phyloP scores from a whole-genome alignment of 2,888 invertebrate species.

The Temnothorax unifasciatus region DNA sequence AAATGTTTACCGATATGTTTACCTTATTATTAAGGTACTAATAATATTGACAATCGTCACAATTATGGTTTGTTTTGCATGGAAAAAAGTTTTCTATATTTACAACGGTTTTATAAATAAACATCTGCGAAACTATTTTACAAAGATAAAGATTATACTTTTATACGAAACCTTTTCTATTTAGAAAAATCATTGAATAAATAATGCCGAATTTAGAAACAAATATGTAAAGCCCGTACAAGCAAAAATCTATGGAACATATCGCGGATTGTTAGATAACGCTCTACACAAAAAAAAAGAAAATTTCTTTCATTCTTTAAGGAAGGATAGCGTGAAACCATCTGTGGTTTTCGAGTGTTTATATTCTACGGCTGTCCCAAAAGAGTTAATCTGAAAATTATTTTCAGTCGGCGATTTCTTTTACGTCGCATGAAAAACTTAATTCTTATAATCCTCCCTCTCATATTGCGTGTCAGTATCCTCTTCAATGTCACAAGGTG shows the following conservation, averaged over 20 bases:
- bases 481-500: slow-evolving; percentile 79
- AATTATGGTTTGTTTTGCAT: neutral
- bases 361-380: neutral
- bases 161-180: slow-evolving; percentile 35
- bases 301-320: slow-evolving; percentile 13
- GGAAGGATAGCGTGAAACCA: neutral
- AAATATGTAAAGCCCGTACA: slow-evolving; percentile 8
- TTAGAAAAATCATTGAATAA: slow-evolving; percentile 14
- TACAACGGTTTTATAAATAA: slow-evolving; percentile 15
- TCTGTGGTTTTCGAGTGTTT: neutral
- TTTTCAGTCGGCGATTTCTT: neutral
- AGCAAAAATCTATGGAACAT: slow-evolving; percentile 9
- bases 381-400: slow-evolving; percentile 13
- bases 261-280: neutral
- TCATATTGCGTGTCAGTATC: slow-evolving; percentile 63
- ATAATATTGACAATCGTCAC: neutral
- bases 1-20: neutral
- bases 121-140: slow-evolving; percentile 5
- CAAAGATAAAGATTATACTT: slow-evolving; percentile 30
- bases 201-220: neutral
- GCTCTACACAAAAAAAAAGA: slow-evolving; percentile 1
- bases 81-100: slow-evolving; percentile 19
- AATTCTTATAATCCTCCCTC: slow-evolving; percentile 7
- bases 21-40: slow-evolving; percentile 7
- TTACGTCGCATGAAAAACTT: neutral